These are phyloP conservation scores for Sterrhoptilus dennistouni DNA, from an alignment of 2,113 vertebrate genomes.

Conservation along the genomic window DNA sequence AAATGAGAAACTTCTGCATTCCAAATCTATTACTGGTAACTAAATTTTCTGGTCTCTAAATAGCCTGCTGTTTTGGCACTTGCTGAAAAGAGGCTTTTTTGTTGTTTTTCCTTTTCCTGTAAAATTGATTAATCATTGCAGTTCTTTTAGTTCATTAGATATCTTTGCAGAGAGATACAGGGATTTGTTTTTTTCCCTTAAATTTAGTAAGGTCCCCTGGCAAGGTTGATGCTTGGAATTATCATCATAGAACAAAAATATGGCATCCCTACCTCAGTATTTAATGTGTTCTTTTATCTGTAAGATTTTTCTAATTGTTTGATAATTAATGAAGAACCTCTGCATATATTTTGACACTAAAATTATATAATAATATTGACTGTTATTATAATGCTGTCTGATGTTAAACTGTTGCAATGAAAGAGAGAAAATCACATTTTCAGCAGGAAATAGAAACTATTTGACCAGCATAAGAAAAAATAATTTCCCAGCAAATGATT, in stretches of 20 bases:
- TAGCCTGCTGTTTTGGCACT: background rate
- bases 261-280: background rate
- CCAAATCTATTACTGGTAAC: background rate
- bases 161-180: background rate
- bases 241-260: background rate
- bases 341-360: background rate
- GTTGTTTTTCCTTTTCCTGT: background rate
- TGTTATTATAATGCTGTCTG: background rate
- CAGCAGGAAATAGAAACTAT: background rate
- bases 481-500: background rate
- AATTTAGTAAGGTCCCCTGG: background rate
- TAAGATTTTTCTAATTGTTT: background rate
- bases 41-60: background rate
- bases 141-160: background rate
- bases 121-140: background rate
- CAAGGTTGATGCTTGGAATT: background rate
- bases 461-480: background rate
- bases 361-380: background rate
- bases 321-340: background rate
- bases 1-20: background rate
- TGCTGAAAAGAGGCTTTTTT: background rate
- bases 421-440: background rate
- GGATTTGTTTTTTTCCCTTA: background rate
- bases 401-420: background rate
- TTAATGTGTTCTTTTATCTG: background rate